A percentile compares a stretch with the other conserved stretches of the same genome.
Conservation (phyloP, 2,888 invertebrate genomes). For the Melinopterus prodromus region DNA sequence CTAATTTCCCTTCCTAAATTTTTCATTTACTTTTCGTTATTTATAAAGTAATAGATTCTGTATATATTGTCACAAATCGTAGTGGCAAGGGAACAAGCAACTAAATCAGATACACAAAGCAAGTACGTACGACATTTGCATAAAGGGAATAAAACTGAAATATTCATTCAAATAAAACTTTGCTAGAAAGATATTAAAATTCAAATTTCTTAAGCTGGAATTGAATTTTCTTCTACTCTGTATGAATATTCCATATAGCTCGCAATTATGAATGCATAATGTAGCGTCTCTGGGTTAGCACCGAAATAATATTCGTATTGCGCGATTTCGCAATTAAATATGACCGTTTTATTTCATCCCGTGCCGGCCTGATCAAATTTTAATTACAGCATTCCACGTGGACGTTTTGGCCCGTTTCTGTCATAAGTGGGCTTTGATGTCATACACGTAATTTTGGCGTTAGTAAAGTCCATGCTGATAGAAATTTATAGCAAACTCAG, state of each 20-base stretch:
- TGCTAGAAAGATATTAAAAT: background rate
- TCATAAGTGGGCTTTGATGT: background rate
- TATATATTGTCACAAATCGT: too few relatives aligned
- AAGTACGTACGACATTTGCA: background rate
- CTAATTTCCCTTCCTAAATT: too few relatives aligned
- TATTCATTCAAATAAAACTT: background rate
- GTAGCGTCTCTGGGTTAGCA: background rate
- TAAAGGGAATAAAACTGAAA: background rate
- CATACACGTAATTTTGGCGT: background rate
- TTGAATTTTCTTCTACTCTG: constrained; percentile 4
- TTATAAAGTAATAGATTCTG: too few relatives aligned
- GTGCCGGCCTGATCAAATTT: background rate
- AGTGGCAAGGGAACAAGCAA: background rate
- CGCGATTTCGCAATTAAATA: background rate
- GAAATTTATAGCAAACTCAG: too few relatives aligned
- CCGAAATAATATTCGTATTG: background rate
- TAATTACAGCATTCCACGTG: background rate
- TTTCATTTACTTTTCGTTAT: too few relatives aligned
- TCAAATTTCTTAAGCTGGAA: background rate
- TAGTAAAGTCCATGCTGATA: background rate
- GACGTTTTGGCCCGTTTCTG: too few relatives aligned
- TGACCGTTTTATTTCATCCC: background rate
- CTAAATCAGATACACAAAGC: background rate
- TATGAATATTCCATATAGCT: background rate
- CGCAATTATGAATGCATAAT: background rate